phyloP scores from a whole-genome alignment of 2,888 invertebrate species.

The Ormyrus rosae region DNA sequence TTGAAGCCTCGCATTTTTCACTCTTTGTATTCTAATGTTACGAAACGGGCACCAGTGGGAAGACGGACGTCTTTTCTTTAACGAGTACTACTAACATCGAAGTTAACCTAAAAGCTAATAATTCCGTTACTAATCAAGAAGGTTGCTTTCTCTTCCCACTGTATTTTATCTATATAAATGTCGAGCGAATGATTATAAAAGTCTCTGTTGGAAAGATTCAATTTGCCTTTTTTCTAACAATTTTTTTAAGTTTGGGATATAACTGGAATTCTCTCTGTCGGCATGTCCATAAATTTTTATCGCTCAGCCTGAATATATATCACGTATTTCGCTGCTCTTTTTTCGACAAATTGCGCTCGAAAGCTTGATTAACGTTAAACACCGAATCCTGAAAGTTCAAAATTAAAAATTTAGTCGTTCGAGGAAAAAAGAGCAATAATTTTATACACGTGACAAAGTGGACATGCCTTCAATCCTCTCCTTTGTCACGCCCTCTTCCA shows the following conservation, averaged over 20 bases:
- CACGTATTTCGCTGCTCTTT: no score
- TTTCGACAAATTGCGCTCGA: conserved; percentile 8
- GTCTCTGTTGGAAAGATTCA: conserved; percentile 37
- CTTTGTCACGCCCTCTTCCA: conserved; percentile 37
- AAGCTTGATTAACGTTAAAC: neutral
- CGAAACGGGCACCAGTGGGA: conserved; percentile 46
- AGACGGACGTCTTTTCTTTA: conserved; percentile 30
- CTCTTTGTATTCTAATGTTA: conserved; percentile 53
- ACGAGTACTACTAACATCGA: conserved; percentile 8
- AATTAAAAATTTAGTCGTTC: neutral
- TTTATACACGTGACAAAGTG: conserved; percentile 21
- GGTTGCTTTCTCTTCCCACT: conserved; percentile 54
- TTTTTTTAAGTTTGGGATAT: conserved; percentile 51
- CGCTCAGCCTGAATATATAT: conserved; percentile 8
- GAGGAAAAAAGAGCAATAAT: conserved; percentile 34
- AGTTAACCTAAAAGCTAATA: conserved; percentile 1
- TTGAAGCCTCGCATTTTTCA: conserved; percentile 41
- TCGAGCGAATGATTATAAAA: conserved; percentile 51
- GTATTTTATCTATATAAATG: conserved; percentile 48
- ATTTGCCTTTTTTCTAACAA: conserved; percentile 44
- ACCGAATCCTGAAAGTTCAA: neutral
- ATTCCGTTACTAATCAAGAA: neutral
- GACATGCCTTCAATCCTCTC: conserved; percentile 41
- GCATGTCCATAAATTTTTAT: conserved; percentile 51
- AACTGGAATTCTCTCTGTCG: conserved; percentile 44